Evolutionary conservation across 1,140 invertebrate genomes (phyloP).

Genomic region (Drosophila rufa): DNA sequence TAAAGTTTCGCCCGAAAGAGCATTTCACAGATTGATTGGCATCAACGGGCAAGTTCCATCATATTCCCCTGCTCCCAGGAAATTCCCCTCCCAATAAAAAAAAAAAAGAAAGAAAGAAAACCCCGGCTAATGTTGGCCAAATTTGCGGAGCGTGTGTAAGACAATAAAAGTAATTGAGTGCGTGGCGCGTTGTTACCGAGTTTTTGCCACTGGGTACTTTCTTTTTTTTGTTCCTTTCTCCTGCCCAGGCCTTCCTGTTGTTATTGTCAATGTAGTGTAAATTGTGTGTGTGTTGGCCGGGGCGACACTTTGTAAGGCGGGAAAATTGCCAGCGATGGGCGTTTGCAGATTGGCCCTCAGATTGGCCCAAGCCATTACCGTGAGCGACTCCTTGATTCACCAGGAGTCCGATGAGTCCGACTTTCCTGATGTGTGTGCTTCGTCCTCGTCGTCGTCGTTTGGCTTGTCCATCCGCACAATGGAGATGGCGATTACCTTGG

Average conservation of each 20-base stretch:
- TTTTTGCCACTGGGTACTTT: conserved; percentile 36
- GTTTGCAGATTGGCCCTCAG: conserved; percentile 65
- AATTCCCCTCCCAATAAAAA: no score
- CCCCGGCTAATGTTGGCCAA: conserved; percentile 65
- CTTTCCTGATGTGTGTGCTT: conserved; percentile 12
- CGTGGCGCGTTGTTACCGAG: conserved; percentile 56
- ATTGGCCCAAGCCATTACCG: conserved; percentile 78
- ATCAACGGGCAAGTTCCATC: conserved; percentile 37
- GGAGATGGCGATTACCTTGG: conserved; percentile 36
- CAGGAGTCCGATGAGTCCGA: conserved; percentile 6
- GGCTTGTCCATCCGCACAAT: conserved; percentile 41
- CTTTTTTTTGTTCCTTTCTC: conserved; percentile 12
- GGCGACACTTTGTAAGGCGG: conserved; percentile 36
- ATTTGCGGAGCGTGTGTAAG: conserved; percentile 77
- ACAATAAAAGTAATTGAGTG: conserved; percentile 83
- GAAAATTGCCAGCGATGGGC: conserved; percentile 61
- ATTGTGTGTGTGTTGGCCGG: conserved; percentile 54
- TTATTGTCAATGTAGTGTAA: conserved; percentile 78
- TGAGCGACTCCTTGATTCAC: conserved; percentile 29
- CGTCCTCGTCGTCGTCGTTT: background rate
- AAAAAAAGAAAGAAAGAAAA: background rate
- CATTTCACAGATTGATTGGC: conserved; percentile 80
- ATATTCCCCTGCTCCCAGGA: background rate
- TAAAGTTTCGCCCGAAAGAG: conserved; percentile 65
- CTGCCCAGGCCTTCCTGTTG: conserved; percentile 25